Percentiles rank a stretch among this genome's conserved stretches.
Evolutionary conservation across 2,888 invertebrate species (phyloP).

Genomic region (Noctua janthe): DNA sequence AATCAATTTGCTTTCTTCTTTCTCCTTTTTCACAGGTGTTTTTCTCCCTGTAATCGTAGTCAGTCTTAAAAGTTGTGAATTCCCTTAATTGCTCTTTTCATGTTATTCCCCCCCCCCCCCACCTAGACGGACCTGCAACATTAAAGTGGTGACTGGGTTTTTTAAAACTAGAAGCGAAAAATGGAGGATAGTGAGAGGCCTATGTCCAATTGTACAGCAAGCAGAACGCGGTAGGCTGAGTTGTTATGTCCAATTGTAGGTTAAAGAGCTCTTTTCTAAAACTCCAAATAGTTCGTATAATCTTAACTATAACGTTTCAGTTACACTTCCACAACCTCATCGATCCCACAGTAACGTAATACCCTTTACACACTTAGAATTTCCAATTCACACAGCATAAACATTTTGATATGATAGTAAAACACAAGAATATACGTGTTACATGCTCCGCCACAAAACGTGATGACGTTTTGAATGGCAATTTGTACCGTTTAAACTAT

Average conservation of each 20-base stretch:
- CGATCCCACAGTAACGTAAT: conserved; percentile 29
- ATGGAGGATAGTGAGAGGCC: background rate
- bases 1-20: background rate
- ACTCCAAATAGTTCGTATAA: background rate
- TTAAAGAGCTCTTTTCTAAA: no score
- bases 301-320: background rate
- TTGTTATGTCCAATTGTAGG: background rate
- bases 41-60: no score
- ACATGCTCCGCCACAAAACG: conserved; percentile 75
- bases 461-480: conserved; percentile 80
- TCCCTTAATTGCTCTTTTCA: background rate
- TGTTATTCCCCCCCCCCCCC: background rate
- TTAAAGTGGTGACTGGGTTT: background rate
- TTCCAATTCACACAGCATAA: conserved; percentile 70
- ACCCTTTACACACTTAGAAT: conserved; percentile 44
- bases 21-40: no score
- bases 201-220: no score
- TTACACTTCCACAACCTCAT: background rate
- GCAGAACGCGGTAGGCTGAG: no score
- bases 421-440: conserved; percentile 71
- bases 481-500: conserved; percentile 80
- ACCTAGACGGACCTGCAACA: background rate
- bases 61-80: background rate
- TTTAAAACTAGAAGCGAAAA: background rate
- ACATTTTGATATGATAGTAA: conserved; percentile 74